These are phyloP conservation scores for Zaprionus africanus DNA, from an alignment of 1,140 invertebrate genomes.

Conservation along the genomic window DNA sequence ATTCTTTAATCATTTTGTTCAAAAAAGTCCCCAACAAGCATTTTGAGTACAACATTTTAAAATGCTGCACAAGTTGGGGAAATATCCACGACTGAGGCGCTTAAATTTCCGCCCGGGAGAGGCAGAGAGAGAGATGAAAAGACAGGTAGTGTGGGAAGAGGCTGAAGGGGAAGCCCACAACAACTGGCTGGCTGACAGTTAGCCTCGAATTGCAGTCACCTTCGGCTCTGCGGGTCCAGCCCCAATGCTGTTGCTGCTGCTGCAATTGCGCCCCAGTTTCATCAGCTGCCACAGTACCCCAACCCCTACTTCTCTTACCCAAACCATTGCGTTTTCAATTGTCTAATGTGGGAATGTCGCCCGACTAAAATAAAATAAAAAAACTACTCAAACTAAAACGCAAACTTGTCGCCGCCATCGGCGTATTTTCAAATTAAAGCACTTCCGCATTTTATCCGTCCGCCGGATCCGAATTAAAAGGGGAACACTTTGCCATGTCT, in stretches of 20 bases:
- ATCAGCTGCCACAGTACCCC: not conserved
- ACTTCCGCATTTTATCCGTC: conserved; percentile 54
- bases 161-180: conserved; percentile 12
- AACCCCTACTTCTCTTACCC: not conserved
- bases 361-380: conserved; percentile 25
- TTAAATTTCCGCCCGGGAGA: conserved; percentile 6
- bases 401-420: conserved; percentile 31
- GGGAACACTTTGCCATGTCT: conserved; percentile 29
- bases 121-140: not conserved
- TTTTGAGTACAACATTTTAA: conserved; percentile 35
- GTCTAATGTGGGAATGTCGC: conserved; percentile 62
- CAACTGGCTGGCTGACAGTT: conserved; percentile 19
- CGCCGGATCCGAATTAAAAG: conserved; percentile 34
- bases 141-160: not conserved
- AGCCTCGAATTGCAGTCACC: conserved; percentile 35
- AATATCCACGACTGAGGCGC: conserved; percentile 10
- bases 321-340: conserved; percentile 51
- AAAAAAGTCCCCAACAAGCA: conserved; percentile 6
- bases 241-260: conserved; percentile 38
- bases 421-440: conserved; percentile 65
- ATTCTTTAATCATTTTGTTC: conserved; percentile 55
- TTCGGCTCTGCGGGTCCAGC: conserved; percentile 21
- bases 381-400: conserved; percentile 24
- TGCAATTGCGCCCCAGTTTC: conserved; percentile 60
- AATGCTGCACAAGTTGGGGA: conserved; percentile 28